These are phyloP conservation scores for Trissonchulus latispiculum DNA, from an alignment of 2,888 invertebrate genomes.

Conservation along the genomic window DNA sequence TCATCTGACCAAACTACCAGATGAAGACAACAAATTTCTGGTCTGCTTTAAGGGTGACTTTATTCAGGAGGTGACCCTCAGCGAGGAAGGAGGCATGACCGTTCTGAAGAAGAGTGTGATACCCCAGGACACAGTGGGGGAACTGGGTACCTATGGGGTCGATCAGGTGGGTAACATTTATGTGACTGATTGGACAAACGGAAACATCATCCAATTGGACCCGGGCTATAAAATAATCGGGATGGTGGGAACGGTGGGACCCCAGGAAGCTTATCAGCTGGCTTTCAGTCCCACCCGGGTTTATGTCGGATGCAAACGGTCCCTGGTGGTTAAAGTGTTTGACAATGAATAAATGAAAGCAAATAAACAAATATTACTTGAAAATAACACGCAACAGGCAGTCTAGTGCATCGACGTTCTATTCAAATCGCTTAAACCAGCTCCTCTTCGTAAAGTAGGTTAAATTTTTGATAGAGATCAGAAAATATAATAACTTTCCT, in stretches of 20 bases:
- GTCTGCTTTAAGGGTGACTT: not conserved
- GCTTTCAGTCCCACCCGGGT: not conserved
- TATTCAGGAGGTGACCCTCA: not conserved
- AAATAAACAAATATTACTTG: no score
- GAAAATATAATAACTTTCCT: no score
- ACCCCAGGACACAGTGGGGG: not conserved
- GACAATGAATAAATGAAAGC: no score
- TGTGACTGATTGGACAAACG: conserved; percentile 10
- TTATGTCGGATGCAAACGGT: conserved; percentile 10
- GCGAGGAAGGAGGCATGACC: not conserved
- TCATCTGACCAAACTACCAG: conserved; percentile 3
- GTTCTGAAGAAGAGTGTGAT: not conserved
- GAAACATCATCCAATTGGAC: not conserved
- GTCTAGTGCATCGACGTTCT: no score
- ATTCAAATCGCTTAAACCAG: no score
- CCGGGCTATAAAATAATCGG: not conserved
- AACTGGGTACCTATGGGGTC: conserved; percentile 2
- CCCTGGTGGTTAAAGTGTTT: not conserved
- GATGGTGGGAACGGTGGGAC: conserved; percentile 4
- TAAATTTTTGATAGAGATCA: no score
- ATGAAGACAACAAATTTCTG: not conserved
- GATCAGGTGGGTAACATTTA: not conserved
- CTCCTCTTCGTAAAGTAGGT: no score
- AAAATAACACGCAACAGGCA: no score
- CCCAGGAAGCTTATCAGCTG: conserved; percentile 8